Evolutionary conservation across 2,888 invertebrate genomes (phyloP).

Genomic region (Rotaria macrura): DNA sequence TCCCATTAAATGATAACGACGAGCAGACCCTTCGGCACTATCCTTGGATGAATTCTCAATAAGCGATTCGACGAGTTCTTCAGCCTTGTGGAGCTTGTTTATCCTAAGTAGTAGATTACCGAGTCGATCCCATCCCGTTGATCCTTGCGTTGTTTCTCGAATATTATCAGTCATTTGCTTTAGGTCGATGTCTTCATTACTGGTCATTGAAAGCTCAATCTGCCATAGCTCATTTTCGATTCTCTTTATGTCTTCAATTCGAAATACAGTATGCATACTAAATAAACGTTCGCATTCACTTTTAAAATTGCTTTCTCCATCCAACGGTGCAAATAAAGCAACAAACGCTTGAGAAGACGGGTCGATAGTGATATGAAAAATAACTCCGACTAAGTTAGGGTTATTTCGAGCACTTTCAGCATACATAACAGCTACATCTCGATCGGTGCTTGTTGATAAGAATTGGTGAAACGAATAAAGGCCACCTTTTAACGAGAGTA

Average conservation of each 20-base stretch:
- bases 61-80: not conserved
- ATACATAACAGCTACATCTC: not conserved
- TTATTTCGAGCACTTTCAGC: not conserved
- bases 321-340: not conserved
- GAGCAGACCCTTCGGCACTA: not conserved
- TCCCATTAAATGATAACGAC: not conserved
- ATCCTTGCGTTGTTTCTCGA: not conserved
- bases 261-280: not conserved
- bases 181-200: not conserved
- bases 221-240: not conserved
- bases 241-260: not conserved
- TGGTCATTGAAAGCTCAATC: not conserved
- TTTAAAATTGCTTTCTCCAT: not conserved
- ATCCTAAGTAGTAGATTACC: not conserved
- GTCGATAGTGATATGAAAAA: not conserved
- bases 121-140: not conserved
- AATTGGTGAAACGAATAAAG: not conserved
- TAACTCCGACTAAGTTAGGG: not conserved
- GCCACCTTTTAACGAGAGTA: not conserved
- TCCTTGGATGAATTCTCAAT: not conserved
- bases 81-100: not conserved
- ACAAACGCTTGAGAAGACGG: not conserved
- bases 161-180: not conserved
- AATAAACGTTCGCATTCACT: not conserved
- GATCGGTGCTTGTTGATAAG: not conserved